A percentile compares a stretch with the other conserved stretches of the same genome.
phyloP scores from a whole-genome alignment of 1,140 invertebrate species.

The Tenebrio molitor region DNA sequence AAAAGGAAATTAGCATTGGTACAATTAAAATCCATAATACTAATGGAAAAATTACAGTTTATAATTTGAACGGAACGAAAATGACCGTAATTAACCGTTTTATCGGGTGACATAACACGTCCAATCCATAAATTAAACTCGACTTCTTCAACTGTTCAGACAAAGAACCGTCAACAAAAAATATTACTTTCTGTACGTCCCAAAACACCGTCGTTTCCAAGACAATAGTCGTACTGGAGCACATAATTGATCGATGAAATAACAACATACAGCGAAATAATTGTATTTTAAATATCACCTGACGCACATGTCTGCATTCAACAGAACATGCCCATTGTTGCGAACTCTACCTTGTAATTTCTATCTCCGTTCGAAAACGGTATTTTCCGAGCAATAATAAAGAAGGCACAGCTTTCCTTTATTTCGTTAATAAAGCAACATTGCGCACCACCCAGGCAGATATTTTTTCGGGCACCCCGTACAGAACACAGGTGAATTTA shows the following conservation, averaged over 20 bases:
- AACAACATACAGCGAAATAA: constrained; percentile 21
- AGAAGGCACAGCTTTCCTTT: constrained; percentile 13
- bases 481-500: too few relatives aligned
- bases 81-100: too few relatives aligned
- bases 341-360: constrained; percentile 21
- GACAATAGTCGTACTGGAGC: constrained; percentile 23
- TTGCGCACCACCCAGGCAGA: too few relatives aligned
- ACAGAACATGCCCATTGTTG: constrained; percentile 28
- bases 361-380: constrained; percentile 26
- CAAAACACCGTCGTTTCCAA: too few relatives aligned
- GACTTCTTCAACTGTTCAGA: neutral
- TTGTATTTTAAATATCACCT: constrained; percentile 29
- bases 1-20: constrained; percentile 36
- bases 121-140: too few relatives aligned
- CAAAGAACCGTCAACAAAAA: constrained; percentile 10
- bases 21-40: constrained; percentile 5
- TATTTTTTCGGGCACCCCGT: too few relatives aligned
- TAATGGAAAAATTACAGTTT: too few relatives aligned
- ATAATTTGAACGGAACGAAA: too few relatives aligned
- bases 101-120: too few relatives aligned
- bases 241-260: too few relatives aligned
- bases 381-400: constrained; percentile 22
- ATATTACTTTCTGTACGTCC: too few relatives aligned
- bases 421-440: too few relatives aligned
- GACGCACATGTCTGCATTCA: constrained; percentile 26